Conservation (phyloP, 2,888 invertebrate genomes). For the Horisme vitalbata region DNA sequence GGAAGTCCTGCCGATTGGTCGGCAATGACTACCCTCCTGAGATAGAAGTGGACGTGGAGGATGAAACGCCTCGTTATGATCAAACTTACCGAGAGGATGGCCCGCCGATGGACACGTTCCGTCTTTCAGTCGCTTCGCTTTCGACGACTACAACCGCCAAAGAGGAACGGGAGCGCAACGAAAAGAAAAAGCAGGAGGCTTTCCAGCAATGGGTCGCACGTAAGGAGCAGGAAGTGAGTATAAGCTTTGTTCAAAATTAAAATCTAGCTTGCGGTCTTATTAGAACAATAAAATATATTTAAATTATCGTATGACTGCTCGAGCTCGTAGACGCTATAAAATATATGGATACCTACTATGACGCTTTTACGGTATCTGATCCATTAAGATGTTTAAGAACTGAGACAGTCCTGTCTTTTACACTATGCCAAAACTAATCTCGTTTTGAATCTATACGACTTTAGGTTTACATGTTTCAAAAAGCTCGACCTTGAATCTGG, state of each 20-base stretch:
- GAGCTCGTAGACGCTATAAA: too few relatives aligned
- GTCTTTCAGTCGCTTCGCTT: constrained; percentile 69
- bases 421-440: too few relatives aligned
- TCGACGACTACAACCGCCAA: constrained; percentile 75
- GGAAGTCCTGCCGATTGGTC: constrained; percentile 65
- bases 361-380: too few relatives aligned
- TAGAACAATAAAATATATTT: too few relatives aligned
- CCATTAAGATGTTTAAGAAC: too few relatives aligned
- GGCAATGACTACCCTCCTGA: constrained; percentile 33
- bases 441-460: too few relatives aligned
- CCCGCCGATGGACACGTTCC: constrained; percentile 60
- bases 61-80: constrained; percentile 59
- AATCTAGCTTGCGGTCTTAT: too few relatives aligned
- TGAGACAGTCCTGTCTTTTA: too few relatives aligned
- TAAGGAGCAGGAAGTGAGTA: constrained; percentile 71
- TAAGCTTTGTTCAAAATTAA: too few relatives aligned
- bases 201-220: constrained; percentile 69
- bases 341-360: too few relatives aligned
- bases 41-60: constrained; percentile 37
- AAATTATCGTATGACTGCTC: too few relatives aligned
- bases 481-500: neutral
- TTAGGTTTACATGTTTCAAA: too few relatives aligned
- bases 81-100: constrained; percentile 68
- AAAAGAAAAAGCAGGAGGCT: constrained; percentile 66
- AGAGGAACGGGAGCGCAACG: constrained; percentile 68